A percentile compares a stretch with the other conserved stretches of the same genome.
Conservation (phyloP, 2,113 vertebrate genomes). For the Nymphicus hollandicus region DNA sequence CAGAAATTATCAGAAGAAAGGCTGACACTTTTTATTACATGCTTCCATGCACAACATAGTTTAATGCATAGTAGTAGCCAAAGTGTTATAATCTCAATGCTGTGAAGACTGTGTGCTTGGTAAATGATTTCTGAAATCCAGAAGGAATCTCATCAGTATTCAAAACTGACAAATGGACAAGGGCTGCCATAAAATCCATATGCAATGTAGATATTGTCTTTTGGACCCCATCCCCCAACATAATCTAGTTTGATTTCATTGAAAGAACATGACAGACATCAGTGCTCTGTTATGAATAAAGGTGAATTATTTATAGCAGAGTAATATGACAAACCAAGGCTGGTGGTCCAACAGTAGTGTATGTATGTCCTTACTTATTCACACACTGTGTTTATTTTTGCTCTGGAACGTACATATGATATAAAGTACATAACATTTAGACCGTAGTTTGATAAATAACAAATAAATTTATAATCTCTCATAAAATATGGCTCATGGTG, state of each 20-base stretch:
- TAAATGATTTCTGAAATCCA: conserved; percentile 31
- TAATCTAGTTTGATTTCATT: conserved; percentile 3
- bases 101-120: background rate
- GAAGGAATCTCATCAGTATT: conserved; percentile 15
- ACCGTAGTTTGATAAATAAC: background rate
- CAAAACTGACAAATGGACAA: background rate
- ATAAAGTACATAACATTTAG: background rate
- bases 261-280: background rate
- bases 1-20: background rate
- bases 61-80: background rate
- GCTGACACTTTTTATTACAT: background rate
- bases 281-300: background rate
- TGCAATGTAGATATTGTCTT: background rate
- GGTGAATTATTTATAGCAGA: background rate
- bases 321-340: background rate
- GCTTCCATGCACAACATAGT: background rate
- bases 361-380: background rate
- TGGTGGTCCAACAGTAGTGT: background rate
- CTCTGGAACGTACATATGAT: background rate
- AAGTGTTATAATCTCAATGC: background rate
- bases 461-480: background rate
- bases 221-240: background rate
- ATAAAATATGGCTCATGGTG: background rate
- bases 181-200: conserved; percentile 6
- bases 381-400: too few relatives aligned